These are phyloP conservation scores for Ectemnius continuus DNA, from an alignment of 2,888 invertebrate genomes.

Conservation along the genomic window DNA sequence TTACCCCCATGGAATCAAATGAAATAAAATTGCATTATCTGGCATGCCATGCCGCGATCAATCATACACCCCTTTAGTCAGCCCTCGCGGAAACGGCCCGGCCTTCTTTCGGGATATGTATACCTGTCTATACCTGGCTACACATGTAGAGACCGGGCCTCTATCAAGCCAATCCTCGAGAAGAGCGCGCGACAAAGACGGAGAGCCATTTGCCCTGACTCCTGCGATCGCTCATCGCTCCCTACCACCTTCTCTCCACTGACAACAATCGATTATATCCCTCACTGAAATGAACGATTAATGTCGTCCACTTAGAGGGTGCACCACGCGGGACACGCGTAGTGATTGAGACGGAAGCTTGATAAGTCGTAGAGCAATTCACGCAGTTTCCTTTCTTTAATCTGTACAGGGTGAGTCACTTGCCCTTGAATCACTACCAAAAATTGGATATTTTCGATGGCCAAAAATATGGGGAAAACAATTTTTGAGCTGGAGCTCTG, in stretches of 20 bases:
- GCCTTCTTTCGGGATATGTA: constrained; percentile 55
- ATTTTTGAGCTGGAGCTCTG: too few relatives aligned
- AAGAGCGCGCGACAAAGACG: constrained; percentile 43
- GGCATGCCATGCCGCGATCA: constrained; percentile 76
- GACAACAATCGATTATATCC: constrained; percentile 18
- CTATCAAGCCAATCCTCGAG: constrained; percentile 23
- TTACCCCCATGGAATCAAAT: constrained; percentile 77
- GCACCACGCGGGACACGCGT: too few relatives aligned
- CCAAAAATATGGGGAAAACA: too few relatives aligned
- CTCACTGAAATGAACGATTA: not conserved
- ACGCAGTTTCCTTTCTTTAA: too few relatives aligned
- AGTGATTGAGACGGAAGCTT: too few relatives aligned
- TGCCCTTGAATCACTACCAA: too few relatives aligned
- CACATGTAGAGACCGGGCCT: constrained; percentile 20
- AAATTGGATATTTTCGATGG: too few relatives aligned
- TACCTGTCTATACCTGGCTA: constrained; percentile 32
- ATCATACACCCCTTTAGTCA: constrained; percentile 73
- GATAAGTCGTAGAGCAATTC: too few relatives aligned
- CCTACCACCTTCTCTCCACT: not conserved
- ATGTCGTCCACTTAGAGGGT: too few relatives aligned
- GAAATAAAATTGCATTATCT: constrained; percentile 78
- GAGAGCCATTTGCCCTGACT: constrained; percentile 52
- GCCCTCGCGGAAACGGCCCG: constrained; percentile 38
- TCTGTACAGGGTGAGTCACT: too few relatives aligned
- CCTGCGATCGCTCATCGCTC: constrained; percentile 59